Conservation (phyloP, 2,888 invertebrate genomes). For the Boloria euphrosyne region DNA sequence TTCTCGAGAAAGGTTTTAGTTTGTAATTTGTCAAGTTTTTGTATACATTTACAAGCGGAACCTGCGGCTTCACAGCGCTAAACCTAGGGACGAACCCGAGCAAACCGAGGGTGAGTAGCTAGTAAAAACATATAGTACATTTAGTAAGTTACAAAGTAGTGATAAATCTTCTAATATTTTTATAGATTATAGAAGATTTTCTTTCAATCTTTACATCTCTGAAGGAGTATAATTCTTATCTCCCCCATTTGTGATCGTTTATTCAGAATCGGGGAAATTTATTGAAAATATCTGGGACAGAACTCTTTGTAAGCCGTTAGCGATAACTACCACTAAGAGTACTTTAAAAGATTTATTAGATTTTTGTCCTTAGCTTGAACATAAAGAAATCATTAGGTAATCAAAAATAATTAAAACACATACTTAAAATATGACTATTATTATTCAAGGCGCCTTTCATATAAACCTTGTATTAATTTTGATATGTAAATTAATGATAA, state of each 20-base stretch:
- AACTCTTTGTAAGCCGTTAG: slow-evolving; percentile 40
- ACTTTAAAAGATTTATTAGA: slow-evolving; percentile 14
- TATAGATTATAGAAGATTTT: too few relatives aligned
- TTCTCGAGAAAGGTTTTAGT: too few relatives aligned
- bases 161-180: too few relatives aligned
- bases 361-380: not conserved
- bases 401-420: not conserved
- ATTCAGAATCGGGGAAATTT: slow-evolving; percentile 17
- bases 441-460: not conserved
- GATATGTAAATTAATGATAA: slow-evolving; percentile 3
- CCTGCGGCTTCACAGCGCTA: too few relatives aligned
- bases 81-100: too few relatives aligned
- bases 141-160: not conserved
- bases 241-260: slow-evolving; percentile 14
- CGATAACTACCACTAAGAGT: not conserved
- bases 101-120: too few relatives aligned
- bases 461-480: not conserved
- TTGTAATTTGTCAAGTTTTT: too few relatives aligned
- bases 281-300: slow-evolving; percentile 14
- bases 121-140: too few relatives aligned
- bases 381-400: too few relatives aligned
- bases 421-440: not conserved
- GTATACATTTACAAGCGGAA: too few relatives aligned
- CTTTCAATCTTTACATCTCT: not conserved
- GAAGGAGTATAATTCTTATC: slow-evolving; percentile 14